These are phyloP conservation scores for Nephila pilipes DNA, from an alignment of 1,140 invertebrate species.

Conservation along the genomic window DNA sequence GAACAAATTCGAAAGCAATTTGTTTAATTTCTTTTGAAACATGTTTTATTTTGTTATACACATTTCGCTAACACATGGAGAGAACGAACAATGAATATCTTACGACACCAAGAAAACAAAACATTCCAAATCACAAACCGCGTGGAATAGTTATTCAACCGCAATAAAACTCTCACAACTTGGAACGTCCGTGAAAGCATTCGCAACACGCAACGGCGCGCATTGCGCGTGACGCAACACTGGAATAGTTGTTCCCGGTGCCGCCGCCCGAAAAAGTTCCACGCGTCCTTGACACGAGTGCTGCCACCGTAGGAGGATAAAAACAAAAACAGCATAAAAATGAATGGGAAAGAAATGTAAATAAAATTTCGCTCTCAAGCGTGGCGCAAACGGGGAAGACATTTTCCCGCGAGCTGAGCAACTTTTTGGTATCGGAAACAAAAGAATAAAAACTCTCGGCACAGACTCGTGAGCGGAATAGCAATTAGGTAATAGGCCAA, in stretches of 20 bases:
- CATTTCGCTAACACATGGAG: no score
- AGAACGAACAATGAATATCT: background rate
- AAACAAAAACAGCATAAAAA: background rate
- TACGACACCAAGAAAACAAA: background rate
- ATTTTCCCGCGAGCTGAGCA: background rate
- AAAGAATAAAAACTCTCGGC: background rate
- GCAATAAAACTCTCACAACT: background rate
- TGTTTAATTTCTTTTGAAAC: no score
- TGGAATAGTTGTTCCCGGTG: background rate
- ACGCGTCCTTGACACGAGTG: slow-evolving; percentile 27
- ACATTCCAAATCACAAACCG: background rate
- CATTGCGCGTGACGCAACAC: background rate
- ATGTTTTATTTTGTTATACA: no score
- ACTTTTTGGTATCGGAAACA: slow-evolving; percentile 2
- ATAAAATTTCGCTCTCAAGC: slow-evolving; percentile 27
- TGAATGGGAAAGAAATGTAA: slow-evolving; percentile 23
- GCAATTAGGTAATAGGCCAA: slow-evolving; percentile 27
- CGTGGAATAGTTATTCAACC: background rate
- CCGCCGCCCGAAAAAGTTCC: background rate
- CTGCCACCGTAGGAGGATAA: slow-evolving; percentile 6
- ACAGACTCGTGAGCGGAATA: background rate
- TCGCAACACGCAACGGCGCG: background rate
- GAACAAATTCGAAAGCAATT: no score
- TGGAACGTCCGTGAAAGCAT: background rate
- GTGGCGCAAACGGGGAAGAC: slow-evolving; percentile 29